Base-by-base conservation (phyloP, 2,888 invertebrate genomes). In the Lochmaea capreae region DNA sequence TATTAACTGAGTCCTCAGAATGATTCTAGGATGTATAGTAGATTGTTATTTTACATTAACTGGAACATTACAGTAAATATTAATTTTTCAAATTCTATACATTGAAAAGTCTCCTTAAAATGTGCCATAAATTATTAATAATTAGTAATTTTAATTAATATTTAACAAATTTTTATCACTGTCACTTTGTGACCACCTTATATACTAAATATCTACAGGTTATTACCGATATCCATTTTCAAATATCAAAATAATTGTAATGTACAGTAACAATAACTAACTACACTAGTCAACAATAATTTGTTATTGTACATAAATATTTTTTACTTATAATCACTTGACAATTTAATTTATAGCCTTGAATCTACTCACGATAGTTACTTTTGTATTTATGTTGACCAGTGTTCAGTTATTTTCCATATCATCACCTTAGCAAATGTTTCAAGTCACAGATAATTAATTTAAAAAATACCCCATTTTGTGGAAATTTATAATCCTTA, bases 201-300 rank as follows among this genome's bases (percentile, higher is more conserved):
- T 18, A 18, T 18, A 54, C 54, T 54, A 54, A 54, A 54, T 54
- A 54, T 54, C 54, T 54, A 54, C 54, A 54, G 18, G 54, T 18
- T 54, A 18, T 2, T 18, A 54, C 16, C 18, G 54, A 16, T 16
- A 52, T 52, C 16, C 52, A 46, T 46, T 49, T 49, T 49, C 49
- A 49, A 54, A 54, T 54, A 54, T 54, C 54, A 54, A 54, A 54
- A 54, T 54, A 54, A n/a, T 54, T 16, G 8, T 54, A 54, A 16
- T 18, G 18, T 46, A 14, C 46, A 43, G 10, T 43, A 54, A 16
- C 18, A 54, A 18, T 54, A 54, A 52, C 16, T n/a, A 52, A 52
- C 8, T 52, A 52, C 46, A 54, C 54, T 16, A 54, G 54, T 18
- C 16, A 54, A 54, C 54, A 54, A 18, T 10, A 3, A 16, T 54